A percentile compares a stretch with the other conserved stretches of the same genome.
Evolutionary conservation across 1,140 invertebrate species (phyloP).

Genomic region (Drosophila carrolli): DNA sequence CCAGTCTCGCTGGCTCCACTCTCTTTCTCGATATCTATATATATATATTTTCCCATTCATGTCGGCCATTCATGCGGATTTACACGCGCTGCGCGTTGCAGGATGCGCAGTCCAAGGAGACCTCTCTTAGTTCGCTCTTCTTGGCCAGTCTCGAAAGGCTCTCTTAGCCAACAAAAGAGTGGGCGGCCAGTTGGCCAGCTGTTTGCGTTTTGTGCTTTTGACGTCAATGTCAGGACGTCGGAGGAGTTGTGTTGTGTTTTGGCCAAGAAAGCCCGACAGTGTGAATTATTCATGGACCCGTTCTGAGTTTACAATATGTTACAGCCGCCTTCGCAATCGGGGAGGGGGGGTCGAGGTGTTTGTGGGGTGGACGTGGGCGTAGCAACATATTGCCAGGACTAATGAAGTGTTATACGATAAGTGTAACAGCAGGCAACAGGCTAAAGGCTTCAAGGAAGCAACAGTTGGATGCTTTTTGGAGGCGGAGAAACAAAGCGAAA

Average conservation of each 20-base stretch:
- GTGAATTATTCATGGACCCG: conserved; percentile 74
- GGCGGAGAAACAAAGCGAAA: conserved; percentile 9
- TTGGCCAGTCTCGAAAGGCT: neutral
- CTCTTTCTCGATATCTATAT: neutral
- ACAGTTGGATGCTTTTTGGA: conserved; percentile 56
- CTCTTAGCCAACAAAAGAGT: conserved; percentile 44
- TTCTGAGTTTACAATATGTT: conserved; percentile 64
- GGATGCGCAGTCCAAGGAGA: conserved; percentile 65
- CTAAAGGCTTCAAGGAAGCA: conserved; percentile 61
- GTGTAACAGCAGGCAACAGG: conserved; percentile 72
- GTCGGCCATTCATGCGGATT: conserved; percentile 70
- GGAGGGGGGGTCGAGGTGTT: neutral
- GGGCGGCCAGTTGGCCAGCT: conserved; percentile 66
- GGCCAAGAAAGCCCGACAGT: conserved; percentile 37
- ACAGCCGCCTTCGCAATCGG: neutral
- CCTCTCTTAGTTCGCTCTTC: conserved; percentile 38
- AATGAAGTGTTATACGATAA: conserved; percentile 76
- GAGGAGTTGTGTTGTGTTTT: conserved; percentile 34
- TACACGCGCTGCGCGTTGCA: conserved; percentile 78
- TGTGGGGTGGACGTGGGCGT: conserved; percentile 43
- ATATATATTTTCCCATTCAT: conserved; percentile 60
- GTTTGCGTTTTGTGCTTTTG: conserved; percentile 65
- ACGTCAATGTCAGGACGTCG: conserved; percentile 72
- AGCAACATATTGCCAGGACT: conserved; percentile 67
- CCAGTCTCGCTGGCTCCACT: conserved; percentile 23